These are phyloP conservation scores for Heliconius congener DNA, from an alignment of 1,140 invertebrate species.

Conservation along the genomic window DNA sequence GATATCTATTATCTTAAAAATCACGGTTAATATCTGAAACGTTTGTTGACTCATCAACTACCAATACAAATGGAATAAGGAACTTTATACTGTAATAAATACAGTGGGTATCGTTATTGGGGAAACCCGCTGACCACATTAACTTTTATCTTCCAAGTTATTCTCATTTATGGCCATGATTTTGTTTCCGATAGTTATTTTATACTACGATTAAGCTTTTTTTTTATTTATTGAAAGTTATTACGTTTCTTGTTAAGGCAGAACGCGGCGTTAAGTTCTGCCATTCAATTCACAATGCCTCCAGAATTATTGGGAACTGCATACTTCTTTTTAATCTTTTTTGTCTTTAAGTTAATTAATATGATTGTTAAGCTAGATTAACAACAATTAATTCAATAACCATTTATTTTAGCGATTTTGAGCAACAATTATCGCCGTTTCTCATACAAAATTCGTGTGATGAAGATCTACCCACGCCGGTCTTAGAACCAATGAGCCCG, in stretches of 20 bases:
- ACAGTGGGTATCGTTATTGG: not conserved
- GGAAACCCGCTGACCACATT: slow-evolving; percentile 7
- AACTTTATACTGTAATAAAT: not conserved
- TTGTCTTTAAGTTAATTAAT: no score
- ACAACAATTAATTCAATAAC: not conserved
- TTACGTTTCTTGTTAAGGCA: no score
- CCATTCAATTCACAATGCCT: no score
- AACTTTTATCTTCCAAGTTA: slow-evolving; percentile 1
- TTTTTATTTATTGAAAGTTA: no score
- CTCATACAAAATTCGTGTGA: slow-evolving; percentile 72
- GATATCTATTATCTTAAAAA: not conserved
- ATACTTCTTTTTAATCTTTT: no score
- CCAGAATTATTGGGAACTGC: no score
- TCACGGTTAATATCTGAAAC: not conserved
- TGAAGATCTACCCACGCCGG: slow-evolving; percentile 48
- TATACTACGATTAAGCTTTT: not conserved
- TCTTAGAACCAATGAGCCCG: slow-evolving; percentile 44
- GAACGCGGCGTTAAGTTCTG: no score
- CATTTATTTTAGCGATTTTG: slow-evolving; percentile 67
- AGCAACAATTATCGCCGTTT: slow-evolving; percentile 74
- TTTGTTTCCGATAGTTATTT: not conserved
- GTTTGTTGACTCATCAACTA: not conserved
- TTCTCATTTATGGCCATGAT: not conserved
- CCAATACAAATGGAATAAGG: not conserved
- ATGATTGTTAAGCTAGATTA: not conserved